Evolutionary conservation across 2,888 invertebrate genomes (phyloP), one percentile per base, ranked within the genome.

Genomic region (Helobdella robusta): DNA sequence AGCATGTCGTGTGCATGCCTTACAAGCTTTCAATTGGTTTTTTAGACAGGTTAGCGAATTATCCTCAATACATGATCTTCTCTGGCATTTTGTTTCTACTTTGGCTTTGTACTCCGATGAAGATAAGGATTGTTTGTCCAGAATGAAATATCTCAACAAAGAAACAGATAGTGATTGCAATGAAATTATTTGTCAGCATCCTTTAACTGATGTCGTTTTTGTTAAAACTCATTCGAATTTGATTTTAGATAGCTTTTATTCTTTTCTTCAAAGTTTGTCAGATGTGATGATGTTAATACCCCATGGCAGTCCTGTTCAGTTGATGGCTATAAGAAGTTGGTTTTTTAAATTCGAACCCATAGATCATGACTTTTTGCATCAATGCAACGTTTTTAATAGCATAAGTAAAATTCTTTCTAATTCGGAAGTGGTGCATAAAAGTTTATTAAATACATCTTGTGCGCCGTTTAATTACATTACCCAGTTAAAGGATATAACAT

Each of bases 51-150:
- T 92, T 0, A 91, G 92, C 0, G 91, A 91, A 77, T 88, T 91
- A 2, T 86, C 87, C 3, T 89, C 91, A 75, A 84, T 97, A 25
- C 94, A 95, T 74, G 95, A 97, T 80, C 84, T 95, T 11, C 84
- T 97, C 78, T 95, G 95, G 95, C 93, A 91, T 89, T 92, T 94
- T 77, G 89, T 92, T 28, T 86, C 87, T 18, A 88, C 93, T 0
- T 82, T 94, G 46, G 66, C 72, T 5, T 66, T 68, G 35, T 56
- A 73, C 58, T 69, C 72, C 32, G 80, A 18, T 82, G 82, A 65
- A 85, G n/a, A n/a, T n/a, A n/a, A n/a, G n/a, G n/a, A n/a, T n/a
- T n/a, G n/a, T n/a, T n/a, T n/a, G n/a, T n/a, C n/a, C n/a, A n/a
- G n/a, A n/a, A n/a, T 11, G 34, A 23, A 63, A 11, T 23, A 59